A percentile compares a stretch with the other conserved stretches of the same genome.
Evolutionary conservation across 1,140 invertebrate species (phyloP).

Genomic region (Dysdera silvatica): DNA sequence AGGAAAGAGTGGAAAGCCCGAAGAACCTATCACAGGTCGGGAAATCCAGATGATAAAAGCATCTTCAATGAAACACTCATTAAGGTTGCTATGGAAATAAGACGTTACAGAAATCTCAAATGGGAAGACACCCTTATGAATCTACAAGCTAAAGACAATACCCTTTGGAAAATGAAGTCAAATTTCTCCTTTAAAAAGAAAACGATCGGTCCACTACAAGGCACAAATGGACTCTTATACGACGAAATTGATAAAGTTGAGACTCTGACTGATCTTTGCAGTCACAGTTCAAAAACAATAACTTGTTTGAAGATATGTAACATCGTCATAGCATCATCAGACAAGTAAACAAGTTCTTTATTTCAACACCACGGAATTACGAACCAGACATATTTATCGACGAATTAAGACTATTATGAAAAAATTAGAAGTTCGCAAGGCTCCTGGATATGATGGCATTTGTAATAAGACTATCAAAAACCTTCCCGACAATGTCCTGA

Average conservation of each 20-base stretch:
- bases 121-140: not conserved
- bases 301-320: not conserved
- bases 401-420: not conserved
- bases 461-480: not conserved
- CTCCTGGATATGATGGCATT: not conserved
- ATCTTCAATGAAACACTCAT: not conserved
- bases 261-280: not conserved
- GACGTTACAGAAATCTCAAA: not conserved
- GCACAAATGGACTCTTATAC: not conserved
- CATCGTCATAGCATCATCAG: not conserved
- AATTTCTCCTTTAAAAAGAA: too few species aligned
- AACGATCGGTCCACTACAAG: not conserved
- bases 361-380: not conserved
- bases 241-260: too few species aligned
- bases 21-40: not conserved
- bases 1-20: not conserved
- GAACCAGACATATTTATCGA: not conserved
- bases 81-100: not conserved
- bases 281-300: not conserved
- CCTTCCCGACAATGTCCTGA: not conserved
- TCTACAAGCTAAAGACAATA: not conserved
- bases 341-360: not conserved
- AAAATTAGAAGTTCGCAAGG: not conserved
- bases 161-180: not conserved
- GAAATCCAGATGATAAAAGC: not conserved